Conservation (phyloP, 2,113 vertebrate species). For the Excalfactoria chinensis region DNA sequence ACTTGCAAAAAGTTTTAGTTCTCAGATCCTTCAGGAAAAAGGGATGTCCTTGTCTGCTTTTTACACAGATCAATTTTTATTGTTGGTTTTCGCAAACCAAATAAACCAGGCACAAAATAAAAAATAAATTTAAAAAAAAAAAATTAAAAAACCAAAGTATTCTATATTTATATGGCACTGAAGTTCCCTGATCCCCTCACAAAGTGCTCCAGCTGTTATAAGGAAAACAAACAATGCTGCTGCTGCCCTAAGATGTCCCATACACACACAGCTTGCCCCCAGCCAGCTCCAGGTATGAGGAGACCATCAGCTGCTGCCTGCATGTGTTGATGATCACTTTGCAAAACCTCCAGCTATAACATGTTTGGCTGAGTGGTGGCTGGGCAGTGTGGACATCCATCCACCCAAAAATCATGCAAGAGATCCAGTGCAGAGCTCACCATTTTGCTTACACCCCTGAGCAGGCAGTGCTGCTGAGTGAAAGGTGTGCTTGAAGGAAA, state of each 20-base stretch:
- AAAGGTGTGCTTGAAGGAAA: not conserved
- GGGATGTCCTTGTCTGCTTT: not conserved
- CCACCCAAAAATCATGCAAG: not conserved
- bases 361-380: not conserved
- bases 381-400: not conserved
- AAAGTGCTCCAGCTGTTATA: accelerated
- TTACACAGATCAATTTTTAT: not conserved
- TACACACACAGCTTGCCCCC: not conserved
- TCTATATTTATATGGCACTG: not conserved
- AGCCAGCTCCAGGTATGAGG: not conserved
- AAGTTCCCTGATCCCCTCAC: not conserved
- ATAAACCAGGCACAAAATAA: not conserved
- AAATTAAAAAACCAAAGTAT: not conserved
- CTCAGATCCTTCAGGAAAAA: constrained; percentile 6
- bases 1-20: constrained; percentile 33
- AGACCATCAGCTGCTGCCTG: not conserved
- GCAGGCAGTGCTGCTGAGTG: not conserved
- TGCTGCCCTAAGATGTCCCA: not conserved
- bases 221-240: not conserved
- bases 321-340: not conserved
- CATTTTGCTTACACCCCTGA: not conserved
- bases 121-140: not conserved
- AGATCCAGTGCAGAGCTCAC: not conserved
- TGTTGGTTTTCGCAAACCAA: not conserved
- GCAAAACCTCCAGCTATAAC: not conserved